These are phyloP conservation scores for Seriola rivoliana DNA, from an alignment of 2,113 vertebrate genomes.

Conservation along the genomic window DNA sequence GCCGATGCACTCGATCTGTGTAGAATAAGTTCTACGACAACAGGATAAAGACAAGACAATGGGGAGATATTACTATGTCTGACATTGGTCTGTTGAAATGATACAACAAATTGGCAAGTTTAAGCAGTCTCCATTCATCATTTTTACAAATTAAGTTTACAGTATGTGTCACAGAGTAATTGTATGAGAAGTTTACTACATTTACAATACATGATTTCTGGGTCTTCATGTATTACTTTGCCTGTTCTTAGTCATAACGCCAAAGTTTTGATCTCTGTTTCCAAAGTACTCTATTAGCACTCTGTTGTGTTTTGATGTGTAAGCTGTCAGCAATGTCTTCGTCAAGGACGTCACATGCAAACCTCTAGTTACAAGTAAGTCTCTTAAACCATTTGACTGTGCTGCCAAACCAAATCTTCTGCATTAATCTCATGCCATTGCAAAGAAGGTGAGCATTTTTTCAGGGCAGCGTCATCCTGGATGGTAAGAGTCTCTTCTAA, in stretches of 20 bases:
- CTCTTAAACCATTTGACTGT: constrained; percentile 38
- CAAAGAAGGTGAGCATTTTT: constrained; percentile 32
- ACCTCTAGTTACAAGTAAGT: constrained; percentile 59
- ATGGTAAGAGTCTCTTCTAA: constrained; percentile 23
- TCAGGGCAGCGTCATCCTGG: constrained; percentile 4
- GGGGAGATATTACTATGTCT: not conserved
- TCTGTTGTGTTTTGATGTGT: constrained; percentile 50
- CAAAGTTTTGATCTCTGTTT: constrained; percentile 49
- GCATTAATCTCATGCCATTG: constrained; percentile 58
- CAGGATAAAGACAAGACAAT: not conserved
- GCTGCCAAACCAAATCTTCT: constrained; percentile 55
- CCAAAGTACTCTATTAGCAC: constrained; percentile 42
- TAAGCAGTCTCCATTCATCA: not conserved
- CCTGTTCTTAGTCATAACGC: constrained; percentile 18
- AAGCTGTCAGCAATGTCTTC: constrained; percentile 47
- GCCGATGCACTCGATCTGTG: not conserved
- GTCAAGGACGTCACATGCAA: constrained; percentile 61
- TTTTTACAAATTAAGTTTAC: not conserved
- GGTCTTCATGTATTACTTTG: not conserved
- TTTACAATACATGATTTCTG: not conserved
- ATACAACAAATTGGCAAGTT: not conserved
- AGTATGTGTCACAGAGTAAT: not conserved
- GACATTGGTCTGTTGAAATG: not conserved
- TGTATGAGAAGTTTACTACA: constrained; percentile 3
- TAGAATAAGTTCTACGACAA: not conserved